These are phyloP conservation scores for Eciton burchellii DNA, from an alignment of 1,140 invertebrate species.

Conservation along the genomic window DNA sequence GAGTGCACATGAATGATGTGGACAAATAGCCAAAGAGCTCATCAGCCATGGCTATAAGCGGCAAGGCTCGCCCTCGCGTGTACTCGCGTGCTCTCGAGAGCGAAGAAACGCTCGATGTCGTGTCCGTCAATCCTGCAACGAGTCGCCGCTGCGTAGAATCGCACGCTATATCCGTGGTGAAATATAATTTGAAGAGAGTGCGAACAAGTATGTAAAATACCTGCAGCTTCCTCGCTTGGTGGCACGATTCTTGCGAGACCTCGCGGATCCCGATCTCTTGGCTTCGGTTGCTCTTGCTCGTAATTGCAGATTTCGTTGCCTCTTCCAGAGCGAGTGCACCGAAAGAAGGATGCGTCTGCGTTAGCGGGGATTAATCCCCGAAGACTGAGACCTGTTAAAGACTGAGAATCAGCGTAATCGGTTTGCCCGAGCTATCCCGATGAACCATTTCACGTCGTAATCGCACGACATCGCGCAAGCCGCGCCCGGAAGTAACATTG, in stretches of 20 bases:
- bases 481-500: too few relatives aligned
- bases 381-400: conserved; percentile 15
- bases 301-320: conserved; percentile 20
- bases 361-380: conserved; percentile 14
- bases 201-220: too few relatives aligned
- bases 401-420: not conserved
- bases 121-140: conserved; percentile 6
- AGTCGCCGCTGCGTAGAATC: not conserved
- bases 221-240: too few relatives aligned
- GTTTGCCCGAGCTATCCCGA: not conserved
- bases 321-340: not conserved
- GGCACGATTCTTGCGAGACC: too few relatives aligned
- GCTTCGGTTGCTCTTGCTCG: conserved; percentile 14
- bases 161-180: not conserved
- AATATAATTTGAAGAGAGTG: conserved; percentile 14
- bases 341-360: not conserved
- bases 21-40: conserved; percentile 34
- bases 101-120: conserved; percentile 35
- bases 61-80: not conserved
- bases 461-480: too few relatives aligned
- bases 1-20: conserved; percentile 24
- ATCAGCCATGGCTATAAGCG: conserved; percentile 31
- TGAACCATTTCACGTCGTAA: not conserved
- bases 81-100: not conserved
- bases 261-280: not conserved